Percentiles rank a stretch among this genome's conserved stretches.
phyloP scores from a whole-genome alignment of 2,797 vertebrate genomes.

The Chelon labrosus region DNA sequence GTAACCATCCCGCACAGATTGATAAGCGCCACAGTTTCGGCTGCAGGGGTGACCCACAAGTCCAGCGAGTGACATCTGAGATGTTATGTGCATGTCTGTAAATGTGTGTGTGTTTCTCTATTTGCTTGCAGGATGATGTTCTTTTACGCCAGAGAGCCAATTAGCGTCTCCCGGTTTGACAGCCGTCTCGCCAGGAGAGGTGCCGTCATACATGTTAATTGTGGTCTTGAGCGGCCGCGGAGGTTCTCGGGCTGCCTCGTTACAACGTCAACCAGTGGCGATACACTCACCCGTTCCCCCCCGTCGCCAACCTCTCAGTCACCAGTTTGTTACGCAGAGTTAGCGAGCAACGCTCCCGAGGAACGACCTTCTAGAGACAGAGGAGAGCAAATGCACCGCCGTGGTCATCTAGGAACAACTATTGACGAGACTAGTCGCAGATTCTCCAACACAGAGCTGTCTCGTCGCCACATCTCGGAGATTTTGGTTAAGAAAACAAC shows the following conservation, averaged over 20 bases:
- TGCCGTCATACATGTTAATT: conserved; percentile 77
- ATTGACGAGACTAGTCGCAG: background rate
- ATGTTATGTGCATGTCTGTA: background rate
- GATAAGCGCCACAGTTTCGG: conserved; percentile 20
- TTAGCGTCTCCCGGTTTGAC: conserved; percentile 71
- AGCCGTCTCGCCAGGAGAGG: conserved; percentile 53
- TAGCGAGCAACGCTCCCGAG: conserved; percentile 12
- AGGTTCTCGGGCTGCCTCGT: conserved; percentile 54
- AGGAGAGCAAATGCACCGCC: conserved; percentile 32
- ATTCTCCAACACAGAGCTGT: too few relatives aligned
- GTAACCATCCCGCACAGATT: background rate
- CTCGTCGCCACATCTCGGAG: conserved; percentile 25
- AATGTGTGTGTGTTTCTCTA: conserved; percentile 17
- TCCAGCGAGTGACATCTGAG: background rate
- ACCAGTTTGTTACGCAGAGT: conserved; percentile 22
- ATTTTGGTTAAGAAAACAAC: conserved; percentile 39
- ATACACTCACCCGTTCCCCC: conserved; percentile 17
- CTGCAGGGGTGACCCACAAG: conserved; percentile 23
- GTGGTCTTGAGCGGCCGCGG: conserved; percentile 47
- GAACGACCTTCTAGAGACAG: conserved; percentile 41
- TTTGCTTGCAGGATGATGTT: conserved; percentile 49
- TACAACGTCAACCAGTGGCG: conserved; percentile 47
- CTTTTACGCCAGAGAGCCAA: conserved; percentile 69
- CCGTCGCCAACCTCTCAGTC: conserved; percentile 8
- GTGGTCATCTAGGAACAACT: conserved; percentile 19